These are phyloP conservation scores for Cerastoderma edule DNA, from an alignment of 2,888 invertebrate genomes.

Conservation along the genomic window DNA sequence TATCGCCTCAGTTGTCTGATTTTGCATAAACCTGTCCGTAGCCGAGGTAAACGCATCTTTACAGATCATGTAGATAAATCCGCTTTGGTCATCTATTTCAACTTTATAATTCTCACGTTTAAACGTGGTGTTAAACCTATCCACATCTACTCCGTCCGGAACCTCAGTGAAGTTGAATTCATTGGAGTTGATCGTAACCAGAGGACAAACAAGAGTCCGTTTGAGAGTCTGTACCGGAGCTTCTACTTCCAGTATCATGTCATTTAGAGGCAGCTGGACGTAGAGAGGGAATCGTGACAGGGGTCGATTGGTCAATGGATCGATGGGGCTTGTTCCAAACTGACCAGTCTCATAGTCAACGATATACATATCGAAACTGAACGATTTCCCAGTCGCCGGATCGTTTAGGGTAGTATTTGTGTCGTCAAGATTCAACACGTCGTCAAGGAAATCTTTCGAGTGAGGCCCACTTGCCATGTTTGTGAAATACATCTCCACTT, in stretches of 20 bases:
- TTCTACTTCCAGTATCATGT: too few relatives aligned
- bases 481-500: slow-evolving; percentile 4
- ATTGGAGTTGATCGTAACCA: background rate
- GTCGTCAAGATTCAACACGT: background rate
- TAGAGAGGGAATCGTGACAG: too few relatives aligned
- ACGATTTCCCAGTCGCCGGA: background rate
- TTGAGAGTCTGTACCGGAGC: background rate
- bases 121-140: slow-evolving; percentile 4
- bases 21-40: background rate
- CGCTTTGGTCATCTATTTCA: too few relatives aligned
- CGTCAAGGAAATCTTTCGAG: background rate
- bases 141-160: background rate
- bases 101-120: background rate
- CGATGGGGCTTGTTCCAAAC: too few relatives aligned
- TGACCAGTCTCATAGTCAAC: background rate
- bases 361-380: background rate
- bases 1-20: background rate
- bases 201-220: background rate
- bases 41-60: background rate
- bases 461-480: background rate
- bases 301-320: too few relatives aligned
- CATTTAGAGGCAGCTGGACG: too few relatives aligned
- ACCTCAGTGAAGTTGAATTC: background rate
- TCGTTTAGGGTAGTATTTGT: background rate
- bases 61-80: background rate